phyloP scores from a whole-genome alignment of 2,888 invertebrate species.

The Brachycybe producta region DNA sequence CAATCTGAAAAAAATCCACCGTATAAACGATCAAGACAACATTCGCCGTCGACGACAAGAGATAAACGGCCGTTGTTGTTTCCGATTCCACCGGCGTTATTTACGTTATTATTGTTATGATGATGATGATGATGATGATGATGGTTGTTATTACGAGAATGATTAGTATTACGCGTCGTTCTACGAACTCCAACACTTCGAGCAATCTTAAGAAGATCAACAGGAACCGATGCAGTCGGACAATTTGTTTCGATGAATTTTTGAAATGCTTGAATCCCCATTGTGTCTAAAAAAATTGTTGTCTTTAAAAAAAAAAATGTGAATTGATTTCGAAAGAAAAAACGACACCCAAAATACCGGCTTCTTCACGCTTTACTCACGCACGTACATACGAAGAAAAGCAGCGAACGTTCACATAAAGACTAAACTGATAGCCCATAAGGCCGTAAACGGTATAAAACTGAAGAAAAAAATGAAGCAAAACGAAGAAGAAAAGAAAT shows the following conservation, averaged over 20 bases:
- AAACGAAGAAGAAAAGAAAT: no score
- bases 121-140: no score
- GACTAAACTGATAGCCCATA: no score
- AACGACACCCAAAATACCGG: no score
- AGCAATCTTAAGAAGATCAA: slow-evolving; percentile 69
- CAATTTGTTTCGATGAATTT: slow-evolving; percentile 62
- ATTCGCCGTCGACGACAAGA: slow-evolving; percentile 77
- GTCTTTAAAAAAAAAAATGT: no score
- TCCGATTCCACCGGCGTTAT: slow-evolving; percentile 22
- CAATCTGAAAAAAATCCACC: slow-evolving; percentile 89
- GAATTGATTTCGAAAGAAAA: no score
- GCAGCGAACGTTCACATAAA: no score
- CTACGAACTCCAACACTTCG: slow-evolving; percentile 47
- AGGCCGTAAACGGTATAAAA: no score
- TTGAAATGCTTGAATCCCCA: slow-evolving; percentile 75
- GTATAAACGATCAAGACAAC: slow-evolving; percentile 77
- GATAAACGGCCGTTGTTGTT: slow-evolving; percentile 38
- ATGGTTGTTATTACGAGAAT: slow-evolving; percentile 9
- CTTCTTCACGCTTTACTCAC: no score
- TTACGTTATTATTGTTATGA: slow-evolving; percentile 29
- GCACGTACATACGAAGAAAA: no score
- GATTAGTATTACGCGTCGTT: slow-evolving; percentile 28
- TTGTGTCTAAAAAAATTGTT: no score
- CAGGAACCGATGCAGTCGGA: slow-evolving; percentile 52
- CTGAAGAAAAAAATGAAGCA: no score